Base-by-base conservation (phyloP, 2,888 invertebrate genomes). In the Trichogramma evanescens region DNA sequence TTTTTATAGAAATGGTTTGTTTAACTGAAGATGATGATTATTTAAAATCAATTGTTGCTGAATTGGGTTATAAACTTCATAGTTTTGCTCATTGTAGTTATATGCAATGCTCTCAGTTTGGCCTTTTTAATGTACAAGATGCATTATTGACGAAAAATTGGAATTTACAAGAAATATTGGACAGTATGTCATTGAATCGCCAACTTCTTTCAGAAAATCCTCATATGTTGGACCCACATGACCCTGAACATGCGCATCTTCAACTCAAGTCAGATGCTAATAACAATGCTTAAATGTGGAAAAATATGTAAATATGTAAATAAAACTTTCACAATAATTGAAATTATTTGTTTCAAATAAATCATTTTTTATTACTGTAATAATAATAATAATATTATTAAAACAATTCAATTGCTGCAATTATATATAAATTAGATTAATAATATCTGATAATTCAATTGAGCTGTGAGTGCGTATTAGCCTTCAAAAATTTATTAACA, bases 71-170 rank as follows among this genome's bases (percentile, higher is more conserved):
- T 1, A 85, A 88, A 71, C 73, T 95, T 46, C 88, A 87, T 69
- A 86, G 89, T 2, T 84, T 86, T 1, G 96, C 97, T 0, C 86
- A 90, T 66, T 93, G 93, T 72, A 86, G 85, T 0, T 85, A 84
- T 7, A 80, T 96, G 6, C 87, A 91, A 64, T 91, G 95, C 72
- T 83, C 92, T 10, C 83, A 93, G 51, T 89, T 89, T 70, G 95
- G 94, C 38, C 85, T 88, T 69, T 97, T 97, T 74, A 82, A 82
- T 4, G 71, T 90, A 4, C 83, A 89, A 0, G 81, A 89, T 69
- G 88, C 95, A 0, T 78, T 98, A 13, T 77, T 97, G 26, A 80
- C 86, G 46, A 91, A 93, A 74, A 89, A 95, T 68, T 95, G 94
- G 91, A 83, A 81, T 52, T 70, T 94, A 46, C 80, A 87, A 59